Evolutionary conservation across 2,113 vertebrate species (phyloP).

Genomic region (Ciconia boyciana): DNA sequence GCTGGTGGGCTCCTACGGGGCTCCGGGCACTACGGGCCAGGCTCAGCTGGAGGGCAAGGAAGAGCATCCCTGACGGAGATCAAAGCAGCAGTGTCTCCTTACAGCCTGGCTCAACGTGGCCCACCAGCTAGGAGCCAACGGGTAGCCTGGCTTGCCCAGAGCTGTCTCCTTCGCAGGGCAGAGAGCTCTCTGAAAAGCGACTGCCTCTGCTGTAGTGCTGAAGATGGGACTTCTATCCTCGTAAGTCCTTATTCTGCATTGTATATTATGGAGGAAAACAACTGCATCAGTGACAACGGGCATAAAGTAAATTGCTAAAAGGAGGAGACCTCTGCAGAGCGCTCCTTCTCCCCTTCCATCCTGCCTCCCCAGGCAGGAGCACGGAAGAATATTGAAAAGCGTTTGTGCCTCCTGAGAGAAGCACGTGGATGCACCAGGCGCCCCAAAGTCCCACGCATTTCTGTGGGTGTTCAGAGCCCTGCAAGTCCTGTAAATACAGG

Average conservation of each 20-base stretch:
- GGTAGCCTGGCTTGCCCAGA: neutral
- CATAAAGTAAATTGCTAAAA: neutral
- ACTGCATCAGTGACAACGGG: neutral
- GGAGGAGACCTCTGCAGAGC: neutral
- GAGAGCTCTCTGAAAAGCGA: neutral
- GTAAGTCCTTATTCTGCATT: neutral
- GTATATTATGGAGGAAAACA: neutral
- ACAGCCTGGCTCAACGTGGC: neutral
- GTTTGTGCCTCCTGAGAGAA: neutral
- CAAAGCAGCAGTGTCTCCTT: neutral
- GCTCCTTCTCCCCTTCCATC: neutral
- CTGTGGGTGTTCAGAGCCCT: neutral
- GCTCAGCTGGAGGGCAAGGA: neutral
- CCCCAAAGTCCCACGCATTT: neutral
- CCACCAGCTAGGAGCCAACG: neutral
- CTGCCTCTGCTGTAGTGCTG: neutral
- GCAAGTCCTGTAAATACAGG: neutral
- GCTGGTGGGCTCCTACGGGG: neutral
- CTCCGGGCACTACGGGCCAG: neutral
- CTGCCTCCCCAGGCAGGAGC: neutral
- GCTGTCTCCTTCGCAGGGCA: neutral
- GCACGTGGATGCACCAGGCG: neutral
- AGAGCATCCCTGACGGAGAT: neutral
- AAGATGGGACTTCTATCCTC: neutral
- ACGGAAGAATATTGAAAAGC: neutral